Base-by-base conservation (phyloP, 1,140 invertebrate genomes). In the Hormaphis cornu region DNA sequence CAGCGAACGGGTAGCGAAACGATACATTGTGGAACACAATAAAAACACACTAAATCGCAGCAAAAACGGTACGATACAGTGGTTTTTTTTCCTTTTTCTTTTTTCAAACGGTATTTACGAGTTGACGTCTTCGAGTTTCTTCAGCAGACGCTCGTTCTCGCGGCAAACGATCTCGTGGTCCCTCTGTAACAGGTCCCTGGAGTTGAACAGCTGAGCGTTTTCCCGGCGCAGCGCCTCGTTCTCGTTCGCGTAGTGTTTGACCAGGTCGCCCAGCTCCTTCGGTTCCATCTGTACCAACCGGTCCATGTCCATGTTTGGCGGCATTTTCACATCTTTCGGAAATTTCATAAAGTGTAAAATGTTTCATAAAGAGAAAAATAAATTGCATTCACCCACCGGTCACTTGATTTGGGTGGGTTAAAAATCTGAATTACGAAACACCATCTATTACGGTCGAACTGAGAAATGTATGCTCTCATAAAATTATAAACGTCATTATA, bases 141-240 rank as follows among this genome's bases (percentile, higher is more conserved):
- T 89, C 18, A 91, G 77, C 20, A 97, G 80, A 26, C 89, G 79
- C 77, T 96, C 93, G 76, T 96, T 96, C 77, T 97, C 93, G 70
- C 89, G 80, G 75, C 90, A 93, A 12, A 96, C 86, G 6, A 91
- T 77, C 77, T 96, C 92, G 75, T 95, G 92, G 76, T 97, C 93
- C 42, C 91, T 79, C 52, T 93, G 82, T 26, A 95, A 80, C 44
- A 87, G 82, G 73, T 95, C 91, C 59, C 90, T 80, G 0, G 87
- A 84, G 3, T 83, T 80, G 76, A 92, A 93, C 20, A 96, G 79
- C 71, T 95, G 91, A 16, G 86, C 83, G 77, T 96, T 96, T 78
- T 96, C 93, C 44, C 85, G 84, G 59, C 91, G 82, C 10, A 97
- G 76, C 1, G 88, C 86, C 73, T 91, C 87, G 78, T 96, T 96